Evolutionary conservation across 2,888 invertebrate genomes (phyloP).

Genomic region (Cetonia aurata): DNA sequence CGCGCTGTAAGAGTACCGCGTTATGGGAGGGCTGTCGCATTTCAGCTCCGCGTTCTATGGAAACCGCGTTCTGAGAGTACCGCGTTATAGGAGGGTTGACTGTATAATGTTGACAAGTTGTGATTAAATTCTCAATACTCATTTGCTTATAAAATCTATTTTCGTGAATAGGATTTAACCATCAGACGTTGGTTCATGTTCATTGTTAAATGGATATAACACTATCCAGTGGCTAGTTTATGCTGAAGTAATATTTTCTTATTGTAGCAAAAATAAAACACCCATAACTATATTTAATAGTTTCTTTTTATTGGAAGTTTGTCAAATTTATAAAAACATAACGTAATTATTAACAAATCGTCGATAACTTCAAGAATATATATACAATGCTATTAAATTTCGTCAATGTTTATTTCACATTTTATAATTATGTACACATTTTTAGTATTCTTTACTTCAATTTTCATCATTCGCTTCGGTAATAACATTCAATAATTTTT

Average conservation of each 20-base stretch:
- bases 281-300: conserved; percentile 22
- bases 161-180: background rate
- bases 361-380: conserved; percentile 52
- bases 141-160: no score
- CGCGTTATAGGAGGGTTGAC: no score
- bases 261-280: conserved; percentile 21
- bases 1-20: no score
- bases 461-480: conserved; percentile 31
- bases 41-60: no score
- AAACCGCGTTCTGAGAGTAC: no score
- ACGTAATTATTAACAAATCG: conserved; percentile 65
- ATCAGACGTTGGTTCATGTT: background rate
- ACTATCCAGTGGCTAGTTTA: no score
- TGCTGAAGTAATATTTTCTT: no score
- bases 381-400: conserved; percentile 49
- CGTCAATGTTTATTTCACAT: conserved; percentile 34
- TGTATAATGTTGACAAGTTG: no score
- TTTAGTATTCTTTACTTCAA: conserved; percentile 33
- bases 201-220: no score
- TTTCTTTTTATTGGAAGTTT: conserved; percentile 46
- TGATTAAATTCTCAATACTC: no score
- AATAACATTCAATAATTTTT: conserved; percentile 42
- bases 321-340: conserved; percentile 65
- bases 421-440: conserved; percentile 44
- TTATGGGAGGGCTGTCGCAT: no score